Conservation (phyloP, 2,888 invertebrate species). For the Chaitophorus viminalis region DNA sequence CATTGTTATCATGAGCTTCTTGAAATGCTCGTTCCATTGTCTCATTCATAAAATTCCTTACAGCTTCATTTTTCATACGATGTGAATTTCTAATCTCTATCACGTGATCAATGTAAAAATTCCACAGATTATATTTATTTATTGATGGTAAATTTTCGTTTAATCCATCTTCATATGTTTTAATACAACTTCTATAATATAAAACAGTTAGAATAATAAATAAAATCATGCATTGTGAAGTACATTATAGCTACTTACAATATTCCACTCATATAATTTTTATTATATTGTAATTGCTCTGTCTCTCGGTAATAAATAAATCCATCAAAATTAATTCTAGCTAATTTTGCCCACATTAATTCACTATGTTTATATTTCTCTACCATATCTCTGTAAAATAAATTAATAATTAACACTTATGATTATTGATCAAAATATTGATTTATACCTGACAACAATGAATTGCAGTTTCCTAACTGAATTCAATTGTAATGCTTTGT, state of each 20-base stretch:
- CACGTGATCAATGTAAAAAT: conserved; percentile 43
- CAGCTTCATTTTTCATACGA: conserved; percentile 55
- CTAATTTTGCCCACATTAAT: conserved; percentile 48
- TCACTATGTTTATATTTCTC: conserved; percentile 50
- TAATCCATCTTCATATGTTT: conserved; percentile 41
- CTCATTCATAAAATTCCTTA: conserved; percentile 52
- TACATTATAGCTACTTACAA: neutral
- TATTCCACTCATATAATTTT: conserved; percentile 39
- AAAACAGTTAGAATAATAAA: neutral
- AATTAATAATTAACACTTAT: neutral
- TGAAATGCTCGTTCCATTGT: conserved; percentile 59
- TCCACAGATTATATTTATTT: conserved; percentile 50
- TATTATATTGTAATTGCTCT: conserved; percentile 36
- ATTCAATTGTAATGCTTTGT: conserved; percentile 32
- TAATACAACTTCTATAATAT: conserved; percentile 39
- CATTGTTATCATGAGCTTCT: conserved; percentile 44
- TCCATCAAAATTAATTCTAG: conserved; percentile 53
- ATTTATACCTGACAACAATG: conserved; percentile 42
- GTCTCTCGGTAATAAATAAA: conserved; percentile 43
- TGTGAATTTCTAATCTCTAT: conserved; percentile 54
- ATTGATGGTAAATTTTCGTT: conserved; percentile 39
- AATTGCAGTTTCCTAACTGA: conserved; percentile 46
- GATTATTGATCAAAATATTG: neutral
- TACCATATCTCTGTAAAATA: conserved; percentile 42
- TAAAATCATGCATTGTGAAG: neutral